Evolutionary conservation across 1,140 invertebrate genomes (phyloP).

Genomic region (Drosophila sucinea): DNA sequence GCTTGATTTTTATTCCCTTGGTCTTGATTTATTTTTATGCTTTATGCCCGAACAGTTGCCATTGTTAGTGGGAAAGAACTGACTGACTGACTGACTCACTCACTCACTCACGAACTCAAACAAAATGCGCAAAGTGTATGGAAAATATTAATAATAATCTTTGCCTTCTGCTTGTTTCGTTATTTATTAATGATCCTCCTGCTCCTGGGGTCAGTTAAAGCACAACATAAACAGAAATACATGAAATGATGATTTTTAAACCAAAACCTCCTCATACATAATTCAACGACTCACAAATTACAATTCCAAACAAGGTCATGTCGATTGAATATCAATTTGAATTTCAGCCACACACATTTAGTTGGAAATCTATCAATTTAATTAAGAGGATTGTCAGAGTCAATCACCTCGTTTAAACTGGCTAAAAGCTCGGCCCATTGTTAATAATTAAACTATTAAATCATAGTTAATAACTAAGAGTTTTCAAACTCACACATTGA

Average conservation of each 20-base stretch:
- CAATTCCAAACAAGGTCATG: constrained; percentile 44
- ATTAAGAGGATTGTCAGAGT: neutral
- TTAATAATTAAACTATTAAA: constrained; percentile 52
- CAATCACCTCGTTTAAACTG: constrained; percentile 1
- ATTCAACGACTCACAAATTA: constrained; percentile 32
- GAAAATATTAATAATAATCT: constrained; percentile 74
- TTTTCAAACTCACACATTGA: constrained; percentile 30
- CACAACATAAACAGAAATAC: constrained; percentile 14
- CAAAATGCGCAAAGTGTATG: constrained; percentile 67
- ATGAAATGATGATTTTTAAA: neutral
- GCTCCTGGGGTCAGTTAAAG: constrained; percentile 37
- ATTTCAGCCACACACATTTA: constrained; percentile 3
- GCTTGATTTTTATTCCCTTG: constrained; percentile 62
- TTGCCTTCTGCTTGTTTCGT: constrained; percentile 29
- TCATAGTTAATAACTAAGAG: constrained; percentile 48
- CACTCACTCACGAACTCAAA: constrained; percentile 69
- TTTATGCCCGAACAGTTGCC: constrained; percentile 36
- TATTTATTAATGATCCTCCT: constrained; percentile 50
- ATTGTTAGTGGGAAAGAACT: constrained; percentile 24
- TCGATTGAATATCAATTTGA: constrained; percentile 46
- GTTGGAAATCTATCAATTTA: neutral
- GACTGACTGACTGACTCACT: neutral
- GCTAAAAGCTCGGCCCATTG: constrained; percentile 2
- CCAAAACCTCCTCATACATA: constrained; percentile 16
- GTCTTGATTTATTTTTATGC: constrained; percentile 65